A percentile compares a stretch with the other conserved stretches of the same genome.
Evolutionary conservation across 2,797 vertebrate species (phyloP).

Genomic region (Enteromius afrohamiltoni): DNA sequence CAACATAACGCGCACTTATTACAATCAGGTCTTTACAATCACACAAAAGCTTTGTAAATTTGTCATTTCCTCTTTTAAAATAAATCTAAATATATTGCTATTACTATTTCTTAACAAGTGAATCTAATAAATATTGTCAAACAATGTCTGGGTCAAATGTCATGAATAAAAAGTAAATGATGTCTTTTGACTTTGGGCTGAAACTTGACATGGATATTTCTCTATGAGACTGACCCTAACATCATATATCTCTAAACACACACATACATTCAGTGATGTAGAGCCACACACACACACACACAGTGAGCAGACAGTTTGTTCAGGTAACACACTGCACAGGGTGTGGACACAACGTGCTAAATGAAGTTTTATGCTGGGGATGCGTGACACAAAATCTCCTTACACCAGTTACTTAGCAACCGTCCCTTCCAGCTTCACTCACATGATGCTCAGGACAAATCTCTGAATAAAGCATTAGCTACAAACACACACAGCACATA

Average conservation of each 20-base stretch:
- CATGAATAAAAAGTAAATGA: background rate
- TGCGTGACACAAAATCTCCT: slow-evolving; percentile 66
- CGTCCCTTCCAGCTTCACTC: slow-evolving; percentile 62
- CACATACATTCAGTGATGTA: background rate
- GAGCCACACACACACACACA: slow-evolving; percentile 26
- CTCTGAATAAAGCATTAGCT: slow-evolving; percentile 64
- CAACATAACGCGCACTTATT: too few species aligned
- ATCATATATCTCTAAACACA: slow-evolving; percentile 69
- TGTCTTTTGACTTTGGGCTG: background rate
- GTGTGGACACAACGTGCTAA: slow-evolving; percentile 41
- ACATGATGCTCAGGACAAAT: slow-evolving; percentile 64
- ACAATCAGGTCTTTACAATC: too few species aligned
- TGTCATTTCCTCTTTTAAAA: background rate
- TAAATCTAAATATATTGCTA: background rate
- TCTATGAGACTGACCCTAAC: slow-evolving; percentile 67
- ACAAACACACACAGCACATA: slow-evolving; percentile 7
- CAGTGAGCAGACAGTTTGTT: slow-evolving; percentile 57
- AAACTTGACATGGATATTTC: background rate
- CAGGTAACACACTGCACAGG: slow-evolving; percentile 54
- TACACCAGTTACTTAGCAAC: slow-evolving; percentile 80
- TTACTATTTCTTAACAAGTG: background rate
- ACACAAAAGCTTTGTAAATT: background rate
- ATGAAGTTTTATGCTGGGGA: slow-evolving; percentile 61
- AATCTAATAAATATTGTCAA: background rate
- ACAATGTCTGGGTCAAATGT: background rate